Conservation (phyloP, 2,113 vertebrate species). For the Donacobius atricapilla region DNA sequence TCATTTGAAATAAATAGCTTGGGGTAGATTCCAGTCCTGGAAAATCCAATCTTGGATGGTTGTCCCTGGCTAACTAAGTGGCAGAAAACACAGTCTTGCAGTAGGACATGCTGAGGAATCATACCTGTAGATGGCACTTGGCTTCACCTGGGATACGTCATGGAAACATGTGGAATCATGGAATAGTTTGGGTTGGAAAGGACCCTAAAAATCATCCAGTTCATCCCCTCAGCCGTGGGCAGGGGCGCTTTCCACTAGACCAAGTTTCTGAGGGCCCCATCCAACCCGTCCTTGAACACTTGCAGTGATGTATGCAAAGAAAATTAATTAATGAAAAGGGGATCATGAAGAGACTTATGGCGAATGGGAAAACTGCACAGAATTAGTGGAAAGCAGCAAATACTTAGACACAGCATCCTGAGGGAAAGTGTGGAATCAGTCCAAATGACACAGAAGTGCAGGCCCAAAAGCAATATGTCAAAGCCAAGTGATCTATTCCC, state of each 20-base stretch:
- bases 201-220: background rate
- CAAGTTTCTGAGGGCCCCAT: background rate
- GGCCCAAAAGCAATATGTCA: background rate
- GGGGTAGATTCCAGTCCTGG: background rate
- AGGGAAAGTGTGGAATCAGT: background rate
- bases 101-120: background rate
- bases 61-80: background rate
- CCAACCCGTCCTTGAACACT: background rate
- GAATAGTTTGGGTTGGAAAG: background rate
- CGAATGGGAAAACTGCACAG: background rate
- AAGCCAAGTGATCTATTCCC: background rate
- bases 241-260: background rate
- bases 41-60: background rate
- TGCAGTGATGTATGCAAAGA: background rate
- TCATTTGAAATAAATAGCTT: background rate
- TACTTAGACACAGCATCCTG: rapidly evolving
- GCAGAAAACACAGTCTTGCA: background rate
- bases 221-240: background rate
- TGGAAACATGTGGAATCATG: background rate
- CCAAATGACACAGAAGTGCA: background rate
- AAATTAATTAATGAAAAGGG: background rate
- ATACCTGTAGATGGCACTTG: background rate
- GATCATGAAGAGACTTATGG: background rate
- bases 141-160: background rate
- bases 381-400: background rate